Evolutionary conservation across 2,888 invertebrate genomes (phyloP), one percentile per base, ranked within the genome.

Genomic region (Isoperla grammatica): DNA sequence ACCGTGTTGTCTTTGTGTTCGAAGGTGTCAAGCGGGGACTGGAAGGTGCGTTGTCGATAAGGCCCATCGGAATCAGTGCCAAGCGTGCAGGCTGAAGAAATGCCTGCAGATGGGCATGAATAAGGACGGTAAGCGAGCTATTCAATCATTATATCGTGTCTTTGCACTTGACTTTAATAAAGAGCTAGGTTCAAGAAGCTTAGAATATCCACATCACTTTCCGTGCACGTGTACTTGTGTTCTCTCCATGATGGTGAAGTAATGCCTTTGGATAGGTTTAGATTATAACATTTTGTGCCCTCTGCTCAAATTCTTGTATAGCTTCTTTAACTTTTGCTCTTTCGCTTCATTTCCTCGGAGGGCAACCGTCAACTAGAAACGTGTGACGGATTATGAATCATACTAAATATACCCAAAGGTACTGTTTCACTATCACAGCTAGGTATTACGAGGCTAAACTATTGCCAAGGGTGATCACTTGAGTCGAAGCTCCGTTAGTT

Each of bases 71-170:
- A 99, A 99, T 77, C 99, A 99, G 74, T 99, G 99, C 73, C 98
- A 99, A 74, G 98, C 98, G 0, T 99, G 99, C 75, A 82, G 99
- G 48, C 83, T 99, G 67, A 97, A 96, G 80, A 99, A 99, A 78
- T 99, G 99, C 75, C 83, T 99, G 67, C 85, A 90, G 65, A 96
- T 96, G 93, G 99, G 98, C 64, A 99, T 99, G 99, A 99, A 99
- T 78, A 99, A 98, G 80, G 98, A 99, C 78, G 98, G 98, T 98
- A 78, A 87, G 91, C 79, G 11, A 2, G 15, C 15, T 13, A 29
- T 17, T 2, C 19, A 48, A 48, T 12, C 8, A 5, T 20, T 48
- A 6, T 8, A 29, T 29, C 29, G 29, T 29, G 8, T 6, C 29
- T 6, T 8, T 29, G 29, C 8, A 8, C 29, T 29, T 29, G 29